Evolutionary conservation across 2,888 invertebrate genomes (phyloP).

Genomic region (Microplitis deprimator): DNA sequence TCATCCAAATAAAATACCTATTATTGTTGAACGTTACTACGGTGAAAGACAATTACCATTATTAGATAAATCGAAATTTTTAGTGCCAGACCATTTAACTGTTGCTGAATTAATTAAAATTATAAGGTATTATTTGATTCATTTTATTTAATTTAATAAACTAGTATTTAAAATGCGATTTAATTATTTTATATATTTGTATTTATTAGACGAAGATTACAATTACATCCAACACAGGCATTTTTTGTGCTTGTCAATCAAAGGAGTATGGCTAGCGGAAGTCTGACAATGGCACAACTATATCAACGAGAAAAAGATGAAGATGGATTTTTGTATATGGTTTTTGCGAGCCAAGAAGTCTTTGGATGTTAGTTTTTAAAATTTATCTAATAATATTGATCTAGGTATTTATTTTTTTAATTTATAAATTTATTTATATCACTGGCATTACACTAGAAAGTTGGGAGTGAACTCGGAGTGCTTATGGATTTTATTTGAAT

Average conservation of each 20-base stretch:
- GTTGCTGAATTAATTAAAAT: conserved; percentile 91
- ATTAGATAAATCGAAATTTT: conserved; percentile 87
- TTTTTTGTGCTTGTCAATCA: conserved; percentile 88
- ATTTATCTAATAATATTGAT: conserved; percentile 29
- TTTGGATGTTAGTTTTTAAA: conserved; percentile 75
- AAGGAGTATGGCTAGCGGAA: conserved; percentile 85
- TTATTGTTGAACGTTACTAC: conserved; percentile 86
- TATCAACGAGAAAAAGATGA: conserved; percentile 83
- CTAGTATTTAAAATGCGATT: too few relatives aligned
- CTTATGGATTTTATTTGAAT: background rate
- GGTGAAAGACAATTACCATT: conserved; percentile 84
- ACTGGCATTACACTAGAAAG: background rate
- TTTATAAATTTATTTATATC: conserved; percentile 2
- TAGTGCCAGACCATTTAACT: conserved; percentile 90
- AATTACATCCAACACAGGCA: conserved; percentile 79
- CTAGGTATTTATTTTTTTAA: conserved; percentile 27
- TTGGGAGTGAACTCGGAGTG: background rate
- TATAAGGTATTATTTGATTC: conserved; percentile 77
- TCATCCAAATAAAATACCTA: conserved; percentile 73
- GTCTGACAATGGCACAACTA: conserved; percentile 85
- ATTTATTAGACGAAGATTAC: conserved; percentile 74
- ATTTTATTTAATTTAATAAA: conserved; percentile 13
- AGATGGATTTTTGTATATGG: conserved; percentile 91
- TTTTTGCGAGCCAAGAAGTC: conserved; percentile 92
- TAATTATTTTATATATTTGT: too few relatives aligned